These are phyloP conservation scores for Laspeyria flexula DNA, from an alignment of 2,888 invertebrate genomes.

Conservation along the genomic window DNA sequence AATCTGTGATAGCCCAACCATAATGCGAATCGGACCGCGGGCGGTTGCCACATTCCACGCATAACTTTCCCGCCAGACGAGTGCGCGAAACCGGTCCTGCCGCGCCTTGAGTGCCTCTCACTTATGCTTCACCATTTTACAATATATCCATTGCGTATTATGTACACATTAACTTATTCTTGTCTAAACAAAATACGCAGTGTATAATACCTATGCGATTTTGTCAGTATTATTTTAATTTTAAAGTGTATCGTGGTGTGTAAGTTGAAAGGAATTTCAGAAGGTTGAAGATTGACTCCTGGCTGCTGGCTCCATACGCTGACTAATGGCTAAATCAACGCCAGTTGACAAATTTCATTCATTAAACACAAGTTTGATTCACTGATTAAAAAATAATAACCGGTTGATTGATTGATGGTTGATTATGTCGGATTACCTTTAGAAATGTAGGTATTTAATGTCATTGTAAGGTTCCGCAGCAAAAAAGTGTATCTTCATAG, in stretches of 20 bases:
- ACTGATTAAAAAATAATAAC: too few species aligned
- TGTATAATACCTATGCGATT: background rate
- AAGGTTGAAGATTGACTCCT: slow-evolving; percentile 14
- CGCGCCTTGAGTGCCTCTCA: slow-evolving; percentile 29
- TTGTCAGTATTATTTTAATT: background rate
- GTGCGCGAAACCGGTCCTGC: slow-evolving; percentile 55
- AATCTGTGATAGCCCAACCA: background rate
- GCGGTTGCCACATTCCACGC: slow-evolving; percentile 52
- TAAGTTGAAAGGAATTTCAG: slow-evolving; percentile 17
- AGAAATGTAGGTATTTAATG: too few species aligned
- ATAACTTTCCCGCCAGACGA: slow-evolving; percentile 56
- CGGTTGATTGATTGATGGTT: too few species aligned
- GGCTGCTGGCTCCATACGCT: too few species aligned
- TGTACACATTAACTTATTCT: accelerated
- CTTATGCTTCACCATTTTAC: background rate
- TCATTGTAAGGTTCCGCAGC: too few species aligned
- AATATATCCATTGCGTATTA: slow-evolving; percentile 16
- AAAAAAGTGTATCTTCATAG: too few species aligned
- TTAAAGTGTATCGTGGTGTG: slow-evolving; percentile 7
- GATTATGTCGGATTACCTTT: too few species aligned
- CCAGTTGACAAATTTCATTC: too few species aligned
- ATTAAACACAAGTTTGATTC: too few species aligned
- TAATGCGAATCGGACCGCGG: slow-evolving; percentile 34
- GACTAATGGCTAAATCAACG: too few species aligned
- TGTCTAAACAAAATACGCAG: background rate